These are phyloP conservation scores for Cryptoprocta ferox DNA, from an alignment of 2,797 vertebrate species.

Conservation along the genomic window DNA sequence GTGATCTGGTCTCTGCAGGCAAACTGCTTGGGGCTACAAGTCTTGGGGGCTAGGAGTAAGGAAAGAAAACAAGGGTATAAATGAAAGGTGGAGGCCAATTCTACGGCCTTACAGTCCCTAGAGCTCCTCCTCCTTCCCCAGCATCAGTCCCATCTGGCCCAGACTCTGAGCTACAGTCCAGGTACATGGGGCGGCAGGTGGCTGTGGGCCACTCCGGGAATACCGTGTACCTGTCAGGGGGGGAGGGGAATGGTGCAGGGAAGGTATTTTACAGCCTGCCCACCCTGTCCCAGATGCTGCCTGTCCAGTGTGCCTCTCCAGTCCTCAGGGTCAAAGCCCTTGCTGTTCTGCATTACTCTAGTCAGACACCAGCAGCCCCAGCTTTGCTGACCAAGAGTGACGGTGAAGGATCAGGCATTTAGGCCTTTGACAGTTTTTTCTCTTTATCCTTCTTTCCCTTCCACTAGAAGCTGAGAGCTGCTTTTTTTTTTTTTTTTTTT, in stretches of 20 bases:
- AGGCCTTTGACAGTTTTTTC: neutral
- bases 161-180: neutral
- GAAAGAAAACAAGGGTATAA: neutral
- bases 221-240: neutral
- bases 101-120: neutral
- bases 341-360: neutral
- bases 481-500: neutral
- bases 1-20: slow-evolving; percentile 97
- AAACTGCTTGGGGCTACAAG: slow-evolving; percentile 99
- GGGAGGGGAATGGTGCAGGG: neutral
- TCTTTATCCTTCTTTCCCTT: neutral
- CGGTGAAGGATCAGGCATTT: too few species aligned
- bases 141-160: neutral
- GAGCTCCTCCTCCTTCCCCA: neutral
- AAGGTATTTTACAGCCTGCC: neutral
- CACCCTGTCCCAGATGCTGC: neutral
- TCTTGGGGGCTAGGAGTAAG: slow-evolving; percentile 91
- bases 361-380: neutral
- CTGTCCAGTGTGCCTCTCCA: neutral
- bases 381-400: neutral
- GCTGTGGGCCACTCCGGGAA: neutral
- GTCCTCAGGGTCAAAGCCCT: neutral
- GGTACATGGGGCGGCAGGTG: neutral
- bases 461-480: neutral
- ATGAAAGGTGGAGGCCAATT: neutral